Conservation (phyloP, 2,113 vertebrate species). For the Fulmarus glacialis region DNA sequence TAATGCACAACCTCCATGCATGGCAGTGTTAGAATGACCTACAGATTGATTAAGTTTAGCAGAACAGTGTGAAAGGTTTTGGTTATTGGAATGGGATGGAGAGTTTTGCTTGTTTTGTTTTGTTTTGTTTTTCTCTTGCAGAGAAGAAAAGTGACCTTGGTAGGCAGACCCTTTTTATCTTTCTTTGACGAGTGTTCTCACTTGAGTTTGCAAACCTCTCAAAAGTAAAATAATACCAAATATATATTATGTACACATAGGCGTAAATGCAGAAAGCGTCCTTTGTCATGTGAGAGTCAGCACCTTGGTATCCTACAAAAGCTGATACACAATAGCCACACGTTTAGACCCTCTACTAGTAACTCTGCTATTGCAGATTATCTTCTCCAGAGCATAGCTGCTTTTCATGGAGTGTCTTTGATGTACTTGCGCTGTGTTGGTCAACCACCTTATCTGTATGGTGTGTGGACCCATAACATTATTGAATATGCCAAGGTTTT, state of each 20-base stretch:
- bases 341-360: background rate
- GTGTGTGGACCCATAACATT: background rate
- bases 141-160: background rate
- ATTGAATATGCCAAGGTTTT: background rate
- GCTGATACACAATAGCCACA: background rate
- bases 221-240: slow-evolving; percentile 9
- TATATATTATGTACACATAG: background rate
- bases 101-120: background rate
- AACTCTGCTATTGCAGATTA: background rate
- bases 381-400: background rate
- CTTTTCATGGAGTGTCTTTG: background rate
- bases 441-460: background rate
- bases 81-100: slow-evolving; percentile 22
- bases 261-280: background rate
- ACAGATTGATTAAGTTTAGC: slow-evolving; percentile 32
- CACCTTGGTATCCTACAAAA: background rate
- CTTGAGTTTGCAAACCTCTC: slow-evolving; percentile 11
- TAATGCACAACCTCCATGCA: background rate
- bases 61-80: slow-evolving; percentile 46
- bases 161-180: slow-evolving; percentile 31
- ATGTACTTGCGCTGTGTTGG: background rate
- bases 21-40: slow-evolving; percentile 27
- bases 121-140: background rate
- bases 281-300: background rate
- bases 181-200: background rate